Evolutionary conservation across 2,113 vertebrate genomes (phyloP).

Genomic region (Chrysochloris asiatica): DNA sequence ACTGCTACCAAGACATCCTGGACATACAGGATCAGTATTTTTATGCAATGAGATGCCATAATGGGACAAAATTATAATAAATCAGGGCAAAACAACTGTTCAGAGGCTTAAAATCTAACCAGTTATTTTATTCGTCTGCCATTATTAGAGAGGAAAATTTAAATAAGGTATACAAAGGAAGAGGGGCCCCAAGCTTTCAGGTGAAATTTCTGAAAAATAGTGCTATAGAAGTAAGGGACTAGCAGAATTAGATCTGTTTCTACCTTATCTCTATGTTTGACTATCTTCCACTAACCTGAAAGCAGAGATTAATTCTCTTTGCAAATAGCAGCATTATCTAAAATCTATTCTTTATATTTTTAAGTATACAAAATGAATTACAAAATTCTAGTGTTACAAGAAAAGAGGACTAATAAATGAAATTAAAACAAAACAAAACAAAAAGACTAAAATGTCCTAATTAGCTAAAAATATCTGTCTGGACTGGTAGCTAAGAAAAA

Average conservation of each 20-base stretch:
- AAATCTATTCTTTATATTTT: too few species aligned
- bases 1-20: not conserved
- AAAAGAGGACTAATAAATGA: too few species aligned
- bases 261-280: not conserved
- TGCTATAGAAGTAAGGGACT: not conserved
- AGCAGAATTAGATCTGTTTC: not conserved
- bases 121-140: not conserved
- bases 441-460: too few species aligned
- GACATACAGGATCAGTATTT: not conserved
- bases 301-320: not conserved
- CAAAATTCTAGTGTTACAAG: too few species aligned
- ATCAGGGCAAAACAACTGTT: not conserved
- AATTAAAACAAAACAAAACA: too few species aligned
- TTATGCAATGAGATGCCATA: not conserved
- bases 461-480: too few species aligned
- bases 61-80: not conserved
- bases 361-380: too few species aligned
- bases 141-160: not conserved
- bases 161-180: fast-evolving
- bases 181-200: too few species aligned
- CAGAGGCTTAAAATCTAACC: not conserved
- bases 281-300: not conserved
- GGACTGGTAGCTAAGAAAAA: too few species aligned
- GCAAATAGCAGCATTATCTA: too few species aligned
- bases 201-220: not conserved